phyloP scores from a whole-genome alignment of 2,797 vertebrate genomes.

The Phoxinus dragarum region DNA sequence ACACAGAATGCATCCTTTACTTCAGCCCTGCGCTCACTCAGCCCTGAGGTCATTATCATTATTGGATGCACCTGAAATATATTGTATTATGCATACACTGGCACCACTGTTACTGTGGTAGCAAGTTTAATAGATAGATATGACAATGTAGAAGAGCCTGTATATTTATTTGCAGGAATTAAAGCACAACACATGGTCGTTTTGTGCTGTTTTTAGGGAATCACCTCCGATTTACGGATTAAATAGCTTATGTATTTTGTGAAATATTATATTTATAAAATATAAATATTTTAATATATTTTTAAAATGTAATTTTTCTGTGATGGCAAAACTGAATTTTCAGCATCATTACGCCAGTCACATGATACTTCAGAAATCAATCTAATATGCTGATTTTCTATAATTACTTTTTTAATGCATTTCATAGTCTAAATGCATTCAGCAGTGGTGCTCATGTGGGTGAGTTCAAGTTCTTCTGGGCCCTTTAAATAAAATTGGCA shows the following conservation, averaged over 20 bases:
- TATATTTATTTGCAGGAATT: not conserved
- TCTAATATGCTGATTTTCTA: not conserved
- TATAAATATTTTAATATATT: not conserved
- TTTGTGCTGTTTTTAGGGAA: not conserved
- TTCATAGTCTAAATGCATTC: not conserved
- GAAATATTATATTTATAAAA: not conserved
- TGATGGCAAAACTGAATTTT: not conserved
- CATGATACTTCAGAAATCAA: not conserved
- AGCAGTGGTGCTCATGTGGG: not conserved
- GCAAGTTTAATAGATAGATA: not conserved
- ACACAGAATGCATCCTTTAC: constrained; percentile 5
- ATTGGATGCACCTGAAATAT: constrained; percentile 27
- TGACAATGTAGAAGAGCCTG: not conserved
- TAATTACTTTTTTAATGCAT: not conserved
- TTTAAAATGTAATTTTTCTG: no score
- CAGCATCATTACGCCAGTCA: not conserved
- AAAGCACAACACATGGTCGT: not conserved
- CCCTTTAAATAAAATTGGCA: not conserved
- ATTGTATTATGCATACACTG: constrained; percentile 13
- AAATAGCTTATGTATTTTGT: not conserved
- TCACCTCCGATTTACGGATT: not conserved
- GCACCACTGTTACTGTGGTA: not conserved
- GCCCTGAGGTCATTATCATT: not conserved
- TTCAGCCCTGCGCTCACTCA: not conserved
- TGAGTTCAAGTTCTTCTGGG: not conserved